Evolutionary conservation across 2,888 invertebrate genomes (phyloP), one percentile per base, ranked within the genome.

Genomic region (Sminthurinus aureus): DNA sequence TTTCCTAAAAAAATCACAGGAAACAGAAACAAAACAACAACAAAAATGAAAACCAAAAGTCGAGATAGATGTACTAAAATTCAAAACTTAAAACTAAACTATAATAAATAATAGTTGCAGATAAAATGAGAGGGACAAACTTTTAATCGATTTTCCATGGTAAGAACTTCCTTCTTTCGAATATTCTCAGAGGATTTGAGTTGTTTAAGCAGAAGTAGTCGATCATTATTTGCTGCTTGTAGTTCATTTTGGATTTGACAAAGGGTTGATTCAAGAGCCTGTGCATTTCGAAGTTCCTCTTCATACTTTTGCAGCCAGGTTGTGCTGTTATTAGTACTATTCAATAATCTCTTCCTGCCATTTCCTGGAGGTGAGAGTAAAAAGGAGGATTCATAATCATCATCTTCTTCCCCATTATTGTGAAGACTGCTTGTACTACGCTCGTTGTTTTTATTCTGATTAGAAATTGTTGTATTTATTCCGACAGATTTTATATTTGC

Each of bases 231-330:
- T 3, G 15, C 22, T 12, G 22, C 11, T 64, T 81, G 51, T 15
- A 73, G n/a, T 51, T 81, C 73, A 9, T 22, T 26, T 18, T 22
- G 80, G 50, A 73, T 22, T 26, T 81, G 73, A 50, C n/a, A 2
- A 8, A 81, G 26, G n/a, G 73, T 58, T 0, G 50, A 0, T 13
- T 74, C 26, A 6, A 22, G 38, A 2, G 20, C 50, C 15, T 71
- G 73, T 18, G 24, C 50, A 22, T n/a, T 52, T 51, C 11, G 0
- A 0, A 8, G 58, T 11, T 24, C 24, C 52, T 73, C 22, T 11
- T 81, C 71, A 69, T 81, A 81, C 22, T 81, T 81, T 20, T 26
- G n/a, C 18, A 50, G 73, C 73, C 80, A 81, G 38, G 38, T 38
- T 1, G 3, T 38, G 38, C 38, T 38, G 38, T 6, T 38, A 38